Evolutionary conservation across 2,888 invertebrate genomes (phyloP).

Genomic region (Tromatobia lineatoria): DNA sequence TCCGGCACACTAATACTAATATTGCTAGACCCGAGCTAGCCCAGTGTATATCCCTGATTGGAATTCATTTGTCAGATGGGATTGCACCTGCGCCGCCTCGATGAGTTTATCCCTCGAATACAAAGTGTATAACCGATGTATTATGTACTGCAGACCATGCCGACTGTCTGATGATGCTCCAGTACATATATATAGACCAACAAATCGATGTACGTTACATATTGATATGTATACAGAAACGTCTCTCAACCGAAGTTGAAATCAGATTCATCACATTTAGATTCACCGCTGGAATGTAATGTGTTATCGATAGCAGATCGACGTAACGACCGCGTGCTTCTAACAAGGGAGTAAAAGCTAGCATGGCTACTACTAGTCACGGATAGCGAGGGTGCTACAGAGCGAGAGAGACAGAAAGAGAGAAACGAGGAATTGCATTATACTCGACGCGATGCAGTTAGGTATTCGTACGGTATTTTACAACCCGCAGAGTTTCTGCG

Average conservation of each 20-base stretch:
- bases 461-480: constrained; percentile 66
- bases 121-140: constrained; percentile 5
- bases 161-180: not conserved
- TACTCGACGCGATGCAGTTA: constrained; percentile 47
- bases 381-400: constrained; percentile 5
- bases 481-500: constrained; percentile 50
- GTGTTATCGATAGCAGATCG: constrained; percentile 41
- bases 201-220: constrained; percentile 2
- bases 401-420: constrained; percentile 16
- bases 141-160: not conserved
- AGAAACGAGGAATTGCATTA: constrained; percentile 46
- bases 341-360: constrained; percentile 20
- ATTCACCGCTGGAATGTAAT: constrained; percentile 36
- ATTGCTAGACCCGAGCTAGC: constrained; percentile 18
- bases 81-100: not conserved
- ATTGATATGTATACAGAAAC: constrained; percentile 1
- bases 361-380: not conserved
- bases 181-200: not conserved
- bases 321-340: constrained; percentile 14
- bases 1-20: constrained; percentile 44
- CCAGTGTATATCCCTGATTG: constrained; percentile 53
- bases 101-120: constrained; percentile 31
- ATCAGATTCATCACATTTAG: constrained; percentile 29
- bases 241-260: constrained; percentile 1
- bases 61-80: constrained; percentile 52